These are phyloP conservation scores for Poecile atricapillus DNA, from an alignment of 2,113 vertebrate species.

Conservation along the genomic window DNA sequence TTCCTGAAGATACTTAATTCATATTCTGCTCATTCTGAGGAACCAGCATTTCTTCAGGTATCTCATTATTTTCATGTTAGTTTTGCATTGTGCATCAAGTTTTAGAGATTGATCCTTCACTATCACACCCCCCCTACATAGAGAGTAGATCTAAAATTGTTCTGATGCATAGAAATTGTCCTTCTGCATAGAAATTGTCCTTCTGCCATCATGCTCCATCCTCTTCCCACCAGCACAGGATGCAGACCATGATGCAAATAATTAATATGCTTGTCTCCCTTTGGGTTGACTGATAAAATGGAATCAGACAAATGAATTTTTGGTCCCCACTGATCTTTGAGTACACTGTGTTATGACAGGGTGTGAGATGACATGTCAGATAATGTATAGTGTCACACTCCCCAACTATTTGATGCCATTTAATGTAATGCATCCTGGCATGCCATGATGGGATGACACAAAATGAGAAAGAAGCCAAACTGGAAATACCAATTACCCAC, in stretches of 20 bases:
- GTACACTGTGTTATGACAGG: conserved; percentile 49
- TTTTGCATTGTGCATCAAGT: not conserved
- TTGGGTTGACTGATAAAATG: conserved; percentile 51
- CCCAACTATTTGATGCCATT: conserved; percentile 44
- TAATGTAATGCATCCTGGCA: conserved; percentile 59
- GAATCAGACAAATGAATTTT: conserved; percentile 54
- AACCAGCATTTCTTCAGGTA: not conserved
- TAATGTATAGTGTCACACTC: conserved; percentile 48
- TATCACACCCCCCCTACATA: accelerated
- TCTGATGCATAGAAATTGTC: not conserved
- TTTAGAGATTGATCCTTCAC: not conserved
- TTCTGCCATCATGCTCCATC: not conserved
- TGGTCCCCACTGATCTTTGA: conserved; percentile 37
- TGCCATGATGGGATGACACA: conserved; percentile 41
- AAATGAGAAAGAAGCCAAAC: conserved; percentile 54
- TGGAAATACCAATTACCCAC: conserved; percentile 60
- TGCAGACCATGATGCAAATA: not conserved
- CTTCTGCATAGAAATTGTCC: not conserved
- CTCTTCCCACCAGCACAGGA: not conserved
- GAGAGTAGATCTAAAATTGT: not conserved
- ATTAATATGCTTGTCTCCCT: not conserved
- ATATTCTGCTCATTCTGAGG: not conserved
- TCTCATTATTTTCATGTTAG: not conserved
- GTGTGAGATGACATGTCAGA: conserved; percentile 53
- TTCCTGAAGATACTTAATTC: not conserved